These are phyloP conservation scores for Drosophila mettleri DNA, from an alignment of 2,888 invertebrate genomes.

Conservation along the genomic window DNA sequence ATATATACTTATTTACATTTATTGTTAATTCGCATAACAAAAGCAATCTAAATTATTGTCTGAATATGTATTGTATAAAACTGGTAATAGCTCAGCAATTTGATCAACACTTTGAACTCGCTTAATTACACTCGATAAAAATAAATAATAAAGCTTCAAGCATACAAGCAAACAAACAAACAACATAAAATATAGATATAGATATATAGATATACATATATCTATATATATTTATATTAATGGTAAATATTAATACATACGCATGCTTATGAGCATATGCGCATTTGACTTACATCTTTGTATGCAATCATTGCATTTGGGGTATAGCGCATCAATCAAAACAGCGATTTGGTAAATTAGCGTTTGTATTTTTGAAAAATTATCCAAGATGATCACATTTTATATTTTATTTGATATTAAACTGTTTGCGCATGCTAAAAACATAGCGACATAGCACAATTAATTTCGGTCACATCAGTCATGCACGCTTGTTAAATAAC, in stretches of 20 bases:
- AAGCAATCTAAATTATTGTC: background rate
- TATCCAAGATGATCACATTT: constrained; percentile 45
- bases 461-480: background rate
- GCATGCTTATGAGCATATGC: constrained; percentile 37
- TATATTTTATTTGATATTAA: constrained; percentile 17
- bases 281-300: constrained; percentile 62
- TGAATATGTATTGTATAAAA: background rate
- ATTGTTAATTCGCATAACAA: background rate
- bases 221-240: background rate
- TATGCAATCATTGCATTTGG: constrained; percentile 35
- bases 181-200: background rate
- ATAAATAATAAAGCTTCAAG: background rate
- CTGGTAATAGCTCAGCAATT: background rate
- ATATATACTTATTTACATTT: background rate
- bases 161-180: background rate
- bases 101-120: background rate
- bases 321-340: background rate
- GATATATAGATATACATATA: background rate
- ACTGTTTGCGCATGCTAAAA: constrained; percentile 10
- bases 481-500: background rate
- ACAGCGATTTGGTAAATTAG: constrained; percentile 5
- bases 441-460: constrained; percentile 5
- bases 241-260: background rate
- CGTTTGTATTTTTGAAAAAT: constrained; percentile 5
- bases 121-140: background rate